Conservation (phyloP, 2,888 invertebrate species). For the Linnaemya tessellans region DNA sequence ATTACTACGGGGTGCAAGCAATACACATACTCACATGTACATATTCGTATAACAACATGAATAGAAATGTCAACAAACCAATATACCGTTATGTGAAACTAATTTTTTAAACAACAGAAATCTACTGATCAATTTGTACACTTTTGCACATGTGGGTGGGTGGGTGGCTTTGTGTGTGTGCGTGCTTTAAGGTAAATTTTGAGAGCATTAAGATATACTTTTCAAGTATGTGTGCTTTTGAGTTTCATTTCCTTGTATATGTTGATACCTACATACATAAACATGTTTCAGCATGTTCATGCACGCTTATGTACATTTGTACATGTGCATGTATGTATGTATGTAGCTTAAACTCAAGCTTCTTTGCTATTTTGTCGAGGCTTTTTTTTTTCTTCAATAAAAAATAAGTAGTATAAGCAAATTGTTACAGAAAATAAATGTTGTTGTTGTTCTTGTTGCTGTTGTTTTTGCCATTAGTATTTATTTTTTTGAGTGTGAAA, state of each 20-base stretch:
- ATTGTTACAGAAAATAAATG: conserved; percentile 51
- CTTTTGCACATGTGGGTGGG: neutral
- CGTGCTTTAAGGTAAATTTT: conserved; percentile 15
- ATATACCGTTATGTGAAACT: conserved; percentile 47
- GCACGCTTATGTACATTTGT: neutral
- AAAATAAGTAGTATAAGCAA: conserved; percentile 35
- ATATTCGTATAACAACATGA: neutral
- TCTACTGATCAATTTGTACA: neutral
- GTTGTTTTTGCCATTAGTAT: conserved; percentile 27
- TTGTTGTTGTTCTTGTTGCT: conserved; percentile 9
- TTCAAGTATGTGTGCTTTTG: neutral
- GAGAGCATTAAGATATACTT: neutral
- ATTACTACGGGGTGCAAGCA: conserved; percentile 37
- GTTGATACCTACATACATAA: too few relatives aligned
- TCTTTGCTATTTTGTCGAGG: conserved; percentile 17
- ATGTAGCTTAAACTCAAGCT: conserved; percentile 41
- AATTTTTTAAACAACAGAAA: conserved; percentile 1
- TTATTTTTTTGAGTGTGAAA: conserved; percentile 64
- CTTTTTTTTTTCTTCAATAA: conserved; percentile 19
- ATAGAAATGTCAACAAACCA: conserved; percentile 20
- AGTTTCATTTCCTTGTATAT: too few relatives aligned
- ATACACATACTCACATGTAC: neutral
- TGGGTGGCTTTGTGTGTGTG: neutral
- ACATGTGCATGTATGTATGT: too few relatives aligned
- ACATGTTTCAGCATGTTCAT: too few relatives aligned